These are phyloP conservation scores for Eremophila alpestris DNA, from an alignment of 2,797 vertebrate genomes.

Conservation along the genomic window DNA sequence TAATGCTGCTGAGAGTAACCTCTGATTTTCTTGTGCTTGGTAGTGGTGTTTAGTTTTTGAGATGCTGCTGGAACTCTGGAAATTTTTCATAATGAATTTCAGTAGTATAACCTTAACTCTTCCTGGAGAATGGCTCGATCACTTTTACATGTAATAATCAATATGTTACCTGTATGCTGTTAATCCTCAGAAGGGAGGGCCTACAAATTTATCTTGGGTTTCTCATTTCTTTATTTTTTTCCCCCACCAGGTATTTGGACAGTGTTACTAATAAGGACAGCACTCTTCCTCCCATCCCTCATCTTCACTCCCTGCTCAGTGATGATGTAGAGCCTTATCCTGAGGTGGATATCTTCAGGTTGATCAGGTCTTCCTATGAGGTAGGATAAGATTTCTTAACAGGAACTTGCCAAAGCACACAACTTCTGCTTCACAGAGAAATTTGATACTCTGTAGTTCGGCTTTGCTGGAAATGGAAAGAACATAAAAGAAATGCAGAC, in stretches of 20 bases:
- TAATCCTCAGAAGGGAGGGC: not conserved
- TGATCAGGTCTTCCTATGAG: slow-evolving; percentile 93
- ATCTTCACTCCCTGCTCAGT: slow-evolving; percentile 94
- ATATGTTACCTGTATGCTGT: not conserved
- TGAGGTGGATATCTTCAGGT: slow-evolving; percentile 96
- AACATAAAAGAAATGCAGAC: not conserved
- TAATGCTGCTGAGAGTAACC: not conserved
- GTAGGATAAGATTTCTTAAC: slow-evolving; percentile 66
- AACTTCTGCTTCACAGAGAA: not conserved
- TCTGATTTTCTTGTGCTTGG: not conserved
- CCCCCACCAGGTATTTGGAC: slow-evolving; percentile 88
- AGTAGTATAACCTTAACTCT: not conserved
- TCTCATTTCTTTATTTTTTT: not conserved
- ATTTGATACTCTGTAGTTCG: not conserved
- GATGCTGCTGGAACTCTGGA: not conserved
- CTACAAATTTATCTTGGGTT: not conserved
- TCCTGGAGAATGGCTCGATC: not conserved
- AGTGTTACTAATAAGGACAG: slow-evolving; percentile 97
- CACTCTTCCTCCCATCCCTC: slow-evolving; percentile 94
- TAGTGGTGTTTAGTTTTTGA: not conserved
- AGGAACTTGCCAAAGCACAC: not conserved
- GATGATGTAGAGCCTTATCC: slow-evolving; percentile 93
- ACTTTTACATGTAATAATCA: not conserved
- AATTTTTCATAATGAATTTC: not conserved
- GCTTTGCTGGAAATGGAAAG: not conserved